Evolutionary conservation across 1,140 invertebrate species (phyloP).

Genomic region (Lordiphosa mommai): DNA sequence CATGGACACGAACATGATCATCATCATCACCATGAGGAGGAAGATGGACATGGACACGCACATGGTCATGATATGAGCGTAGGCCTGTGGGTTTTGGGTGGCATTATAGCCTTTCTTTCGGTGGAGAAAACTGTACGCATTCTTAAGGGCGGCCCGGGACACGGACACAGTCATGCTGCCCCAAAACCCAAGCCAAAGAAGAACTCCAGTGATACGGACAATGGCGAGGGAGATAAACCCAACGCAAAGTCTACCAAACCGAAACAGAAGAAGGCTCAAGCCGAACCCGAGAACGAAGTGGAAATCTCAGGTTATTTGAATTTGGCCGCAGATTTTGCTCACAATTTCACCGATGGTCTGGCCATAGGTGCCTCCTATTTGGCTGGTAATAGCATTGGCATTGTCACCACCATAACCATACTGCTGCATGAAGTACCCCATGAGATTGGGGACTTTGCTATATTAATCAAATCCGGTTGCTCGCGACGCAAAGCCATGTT

Average conservation of each 20-base stretch:
- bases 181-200: slow-evolving; percentile 60
- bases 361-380: slow-evolving; percentile 97
- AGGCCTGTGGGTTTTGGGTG: slow-evolving; percentile 92
- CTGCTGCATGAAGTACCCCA: slow-evolving; percentile 96
- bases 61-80: slow-evolving; percentile 87
- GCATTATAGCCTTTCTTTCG: slow-evolving; percentile 94
- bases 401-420: slow-evolving; percentile 96
- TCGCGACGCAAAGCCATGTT: slow-evolving; percentile 94
- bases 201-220: slow-evolving; percentile 74
- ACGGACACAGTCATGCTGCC: slow-evolving; percentile 80
- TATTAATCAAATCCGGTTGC: slow-evolving; percentile 95
- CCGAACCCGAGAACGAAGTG: slow-evolving; percentile 77
- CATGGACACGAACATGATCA: slow-evolving; percentile 58
- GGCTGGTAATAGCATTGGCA: slow-evolving; percentile 91
- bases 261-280: slow-evolving; percentile 62
- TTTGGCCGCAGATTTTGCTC: slow-evolving; percentile 95
- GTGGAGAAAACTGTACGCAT: slow-evolving; percentile 95
- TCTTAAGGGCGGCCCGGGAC: slow-evolving; percentile 88
- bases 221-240: slow-evolving; percentile 75
- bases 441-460: slow-evolving; percentile 98
- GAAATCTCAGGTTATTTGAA: slow-evolving; percentile 96
- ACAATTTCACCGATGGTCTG: slow-evolving; percentile 98
- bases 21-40: slow-evolving; percentile 80
- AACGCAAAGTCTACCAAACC: slow-evolving; percentile 31
- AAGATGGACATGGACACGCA: slow-evolving; percentile 80